phyloP scores from a whole-genome alignment of 2,888 invertebrate species.

The Drosophila fulvimacula region DNA sequence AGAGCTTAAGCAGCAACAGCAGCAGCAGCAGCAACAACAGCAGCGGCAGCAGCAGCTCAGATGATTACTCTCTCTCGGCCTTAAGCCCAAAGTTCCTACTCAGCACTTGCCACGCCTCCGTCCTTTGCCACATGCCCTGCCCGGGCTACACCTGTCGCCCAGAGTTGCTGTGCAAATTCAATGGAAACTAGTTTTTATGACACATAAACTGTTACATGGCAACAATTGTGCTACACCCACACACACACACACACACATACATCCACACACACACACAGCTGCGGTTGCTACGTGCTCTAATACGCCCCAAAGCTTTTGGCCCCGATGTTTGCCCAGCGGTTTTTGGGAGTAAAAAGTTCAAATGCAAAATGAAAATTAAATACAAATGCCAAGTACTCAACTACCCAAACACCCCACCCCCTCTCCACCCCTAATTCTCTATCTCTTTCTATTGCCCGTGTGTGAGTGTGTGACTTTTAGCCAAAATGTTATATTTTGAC shows the following conservation, averaged over 20 bases:
- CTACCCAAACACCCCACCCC: constrained; percentile 26
- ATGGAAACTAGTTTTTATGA: constrained; percentile 76
- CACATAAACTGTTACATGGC: constrained; percentile 72
- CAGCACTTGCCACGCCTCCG: constrained; percentile 6
- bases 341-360: constrained; percentile 68
- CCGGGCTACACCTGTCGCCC: constrained; percentile 27
- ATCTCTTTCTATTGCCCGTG: not conserved
- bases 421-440: not conserved
- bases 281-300: constrained; percentile 50
- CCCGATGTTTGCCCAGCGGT: constrained; percentile 59
- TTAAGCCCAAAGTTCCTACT: constrained; percentile 14
- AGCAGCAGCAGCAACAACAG: constrained; percentile 15
- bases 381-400: constrained; percentile 73
- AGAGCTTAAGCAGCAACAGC: constrained; percentile 37
- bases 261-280: constrained; percentile 4
- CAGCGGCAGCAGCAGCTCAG: constrained; percentile 34
- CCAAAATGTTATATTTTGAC: constrained; percentile 54
- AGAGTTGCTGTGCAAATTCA: constrained; percentile 55
- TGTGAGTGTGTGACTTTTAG: constrained; percentile 52
- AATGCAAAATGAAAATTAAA: constrained; percentile 81
- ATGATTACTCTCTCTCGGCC: constrained; percentile 44
- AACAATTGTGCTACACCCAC: constrained; percentile 50
- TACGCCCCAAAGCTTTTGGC: constrained; percentile 59
- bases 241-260: constrained; percentile 10
- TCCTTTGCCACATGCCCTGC: not conserved